Evolutionary conservation across 2,113 vertebrate genomes (phyloP).

Genomic region (Eolophus roseicapilla): DNA sequence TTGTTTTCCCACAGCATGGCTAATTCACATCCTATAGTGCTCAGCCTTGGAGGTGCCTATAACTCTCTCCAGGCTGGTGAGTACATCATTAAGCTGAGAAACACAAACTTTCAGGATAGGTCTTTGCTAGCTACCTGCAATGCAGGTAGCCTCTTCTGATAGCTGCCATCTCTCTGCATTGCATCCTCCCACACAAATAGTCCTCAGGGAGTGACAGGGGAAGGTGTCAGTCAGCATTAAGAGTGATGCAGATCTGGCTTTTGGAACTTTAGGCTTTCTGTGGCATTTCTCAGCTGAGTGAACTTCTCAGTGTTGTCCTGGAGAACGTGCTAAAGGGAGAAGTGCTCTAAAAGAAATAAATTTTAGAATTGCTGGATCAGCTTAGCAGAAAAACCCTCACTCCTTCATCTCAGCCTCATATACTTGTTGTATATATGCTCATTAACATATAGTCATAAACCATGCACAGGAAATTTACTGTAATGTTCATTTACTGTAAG

Average conservation of each 20-base stretch:
- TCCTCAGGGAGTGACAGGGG: not conserved
- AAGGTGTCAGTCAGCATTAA: not conserved
- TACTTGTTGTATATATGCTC: not conserved
- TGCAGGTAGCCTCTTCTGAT: not conserved
- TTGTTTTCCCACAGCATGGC: constrained; percentile 32
- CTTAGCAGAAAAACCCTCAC: not conserved
- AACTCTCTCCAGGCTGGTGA: not conserved
- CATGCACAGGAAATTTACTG: not conserved
- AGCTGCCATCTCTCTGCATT: not conserved
- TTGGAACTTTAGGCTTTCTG: not conserved
- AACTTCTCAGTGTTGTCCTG: not conserved
- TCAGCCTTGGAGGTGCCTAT: not conserved
- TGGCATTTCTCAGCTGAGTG: not conserved
- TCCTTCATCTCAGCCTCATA: not conserved
- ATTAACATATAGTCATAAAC: not conserved
- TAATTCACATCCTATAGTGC: not conserved
- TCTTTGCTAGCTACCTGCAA: not conserved
- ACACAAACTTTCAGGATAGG: constrained; percentile 16
- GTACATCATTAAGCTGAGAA: not conserved
- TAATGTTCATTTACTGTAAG: not conserved
- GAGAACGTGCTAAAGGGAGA: not conserved
- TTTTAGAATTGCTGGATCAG: not conserved
- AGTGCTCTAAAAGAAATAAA: not conserved
- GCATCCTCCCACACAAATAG: not conserved
- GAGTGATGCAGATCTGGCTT: not conserved